Evolutionary conservation across 1,140 invertebrate species (phyloP), one percentile per base, ranked within the genome.

Genomic region (Drosophila tsacasi): DNA sequence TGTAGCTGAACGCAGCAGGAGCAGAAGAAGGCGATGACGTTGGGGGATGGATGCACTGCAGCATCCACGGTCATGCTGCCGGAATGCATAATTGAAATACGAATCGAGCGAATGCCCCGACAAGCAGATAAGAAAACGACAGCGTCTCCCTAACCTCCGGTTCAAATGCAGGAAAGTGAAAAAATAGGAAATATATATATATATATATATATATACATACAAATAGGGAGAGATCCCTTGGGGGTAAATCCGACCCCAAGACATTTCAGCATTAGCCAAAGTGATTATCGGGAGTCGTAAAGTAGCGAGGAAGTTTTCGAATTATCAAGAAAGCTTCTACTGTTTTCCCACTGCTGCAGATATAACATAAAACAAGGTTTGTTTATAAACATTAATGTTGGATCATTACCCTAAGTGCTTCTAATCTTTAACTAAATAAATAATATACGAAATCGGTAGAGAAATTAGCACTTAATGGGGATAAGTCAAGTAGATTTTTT

Each of bases 21-120:
- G 25, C 46, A 23, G 23, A 19, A 13, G 15, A 23, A 19, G 10
- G 23, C 1, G 52, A 13, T 19, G 13, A 23, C 15, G 6, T 3
- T 12, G 27, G 21, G 10, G 25, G 0, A 35, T 12, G 19, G 25
- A 37, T 49, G 44, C 54, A 58, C 35, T 60, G 63, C 81, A 79
- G 69, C 76, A 68, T 58, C 67, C 49, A 32, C 58, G 68, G 73
- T 64, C 81, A 73, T 83, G 81, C 81, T 85, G 83, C 63, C 79
- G 79, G 83, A 86, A 86, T 86, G 83, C 83, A 86, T 86, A 86
- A 86, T 86, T 86, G 83, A 86, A 87, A 79, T 86, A 65, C 79
- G 83, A 79, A 76, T 65, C 71, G 71, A 64, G 55, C 57, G 74
- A 71, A 49, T 72, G 66, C 52, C 66, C 66, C 66, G 69, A 59